Evolutionary conservation across 2,113 vertebrate species (phyloP).

Genomic region (Butastur rufipennis): DNA sequence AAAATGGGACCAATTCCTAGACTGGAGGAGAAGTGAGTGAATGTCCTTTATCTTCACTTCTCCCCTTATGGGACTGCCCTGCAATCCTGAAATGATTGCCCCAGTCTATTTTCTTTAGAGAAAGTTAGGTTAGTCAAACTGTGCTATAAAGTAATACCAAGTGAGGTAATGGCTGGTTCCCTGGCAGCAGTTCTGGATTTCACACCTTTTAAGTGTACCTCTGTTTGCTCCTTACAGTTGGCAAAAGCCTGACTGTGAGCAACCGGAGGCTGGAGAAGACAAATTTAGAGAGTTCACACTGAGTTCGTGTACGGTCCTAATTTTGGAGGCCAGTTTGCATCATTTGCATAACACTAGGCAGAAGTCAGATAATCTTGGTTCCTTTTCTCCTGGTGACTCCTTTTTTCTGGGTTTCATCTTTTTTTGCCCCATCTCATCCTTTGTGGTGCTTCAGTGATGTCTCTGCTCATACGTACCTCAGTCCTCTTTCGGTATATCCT

Average conservation of each 20-base stretch:
- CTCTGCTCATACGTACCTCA: background rate
- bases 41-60: background rate
- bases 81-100: background rate
- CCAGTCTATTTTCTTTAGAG: background rate
- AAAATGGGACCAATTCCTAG: background rate
- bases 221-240: background rate
- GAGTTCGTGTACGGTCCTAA: background rate
- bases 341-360: fast-evolving
- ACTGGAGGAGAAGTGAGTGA: background rate
- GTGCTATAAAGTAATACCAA: background rate
- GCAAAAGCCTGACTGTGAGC: background rate
- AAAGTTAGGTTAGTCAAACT: background rate
- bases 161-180: background rate
- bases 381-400: background rate
- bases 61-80: background rate
- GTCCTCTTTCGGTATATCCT: background rate
- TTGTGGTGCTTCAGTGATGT: background rate
- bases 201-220: background rate
- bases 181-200: background rate
- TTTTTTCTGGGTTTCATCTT: background rate
- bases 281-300: background rate
- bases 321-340: background rate
- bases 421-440: background rate
- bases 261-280: background rate
- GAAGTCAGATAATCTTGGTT: background rate